These are phyloP conservation scores for Sipha flava DNA, from an alignment of 1,140 invertebrate species.

Conservation along the genomic window DNA sequence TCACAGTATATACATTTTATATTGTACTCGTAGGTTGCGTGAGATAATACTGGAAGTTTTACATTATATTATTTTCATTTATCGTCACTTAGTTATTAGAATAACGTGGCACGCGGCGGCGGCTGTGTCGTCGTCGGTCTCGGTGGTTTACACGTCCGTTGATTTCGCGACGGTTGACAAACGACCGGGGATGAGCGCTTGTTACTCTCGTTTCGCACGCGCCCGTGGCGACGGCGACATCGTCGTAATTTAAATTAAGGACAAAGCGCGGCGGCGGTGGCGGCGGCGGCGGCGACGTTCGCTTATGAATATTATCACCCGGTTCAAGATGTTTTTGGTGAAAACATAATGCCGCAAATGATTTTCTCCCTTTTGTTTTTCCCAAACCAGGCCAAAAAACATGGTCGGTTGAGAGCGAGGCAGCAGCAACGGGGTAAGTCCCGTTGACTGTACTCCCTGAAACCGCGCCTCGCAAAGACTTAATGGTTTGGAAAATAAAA, in stretches of 20 bases:
- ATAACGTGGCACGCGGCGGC: too few relatives aligned
- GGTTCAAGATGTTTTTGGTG: slow-evolving; percentile 15
- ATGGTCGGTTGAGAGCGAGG: background rate
- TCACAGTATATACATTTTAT: too few relatives aligned
- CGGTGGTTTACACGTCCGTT: background rate
- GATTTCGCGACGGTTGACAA: background rate
- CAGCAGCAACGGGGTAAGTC: background rate
- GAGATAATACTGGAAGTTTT: too few relatives aligned
- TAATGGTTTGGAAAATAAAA: slow-evolving; percentile 30
- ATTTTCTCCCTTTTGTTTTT: slow-evolving; percentile 10
- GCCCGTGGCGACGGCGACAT: background rate
- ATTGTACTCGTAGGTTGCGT: too few relatives aligned
- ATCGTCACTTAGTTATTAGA: too few relatives aligned
- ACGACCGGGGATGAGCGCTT: too few relatives aligned
- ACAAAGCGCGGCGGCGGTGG: background rate
- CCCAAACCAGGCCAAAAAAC: background rate
- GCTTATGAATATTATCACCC: slow-evolving; percentile 10
- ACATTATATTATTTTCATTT: too few relatives aligned
- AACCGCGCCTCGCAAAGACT: background rate
- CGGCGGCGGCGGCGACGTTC: background rate
- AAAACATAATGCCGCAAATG: background rate
- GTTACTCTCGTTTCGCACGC: too few relatives aligned
- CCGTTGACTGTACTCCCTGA: background rate
- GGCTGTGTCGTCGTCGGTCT: background rate
- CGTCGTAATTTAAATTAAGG: slow-evolving; percentile 20